A percentile compares a stretch with the other conserved stretches of the same genome.
Conservation (phyloP, 2,888 invertebrate species). For the Polydrusus tereticollis region DNA sequence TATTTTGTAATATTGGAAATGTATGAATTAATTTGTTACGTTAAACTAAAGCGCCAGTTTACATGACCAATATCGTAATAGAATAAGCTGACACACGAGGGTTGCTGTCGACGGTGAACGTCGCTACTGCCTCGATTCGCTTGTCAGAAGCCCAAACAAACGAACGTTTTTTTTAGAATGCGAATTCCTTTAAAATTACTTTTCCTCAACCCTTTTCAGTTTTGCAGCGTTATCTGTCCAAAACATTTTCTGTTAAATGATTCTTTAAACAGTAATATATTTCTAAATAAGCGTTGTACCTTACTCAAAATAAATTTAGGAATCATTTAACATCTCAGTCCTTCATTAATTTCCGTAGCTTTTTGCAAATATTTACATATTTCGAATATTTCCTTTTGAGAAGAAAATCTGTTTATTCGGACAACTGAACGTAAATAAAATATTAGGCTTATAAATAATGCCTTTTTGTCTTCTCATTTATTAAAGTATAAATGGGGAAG, state of each 20-base stretch:
- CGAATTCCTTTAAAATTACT: neutral
- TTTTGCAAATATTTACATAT: neutral
- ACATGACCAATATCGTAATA: no score
- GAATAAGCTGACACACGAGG: no score
- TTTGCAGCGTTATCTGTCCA: constrained; percentile 31
- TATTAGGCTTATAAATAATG: neutral
- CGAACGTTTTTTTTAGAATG: neutral
- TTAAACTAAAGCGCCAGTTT: no score
- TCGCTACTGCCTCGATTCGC: no score
- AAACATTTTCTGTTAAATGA: constrained; percentile 32
- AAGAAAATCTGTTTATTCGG: neutral
- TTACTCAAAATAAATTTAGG: neutral
- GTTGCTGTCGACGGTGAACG: no score
- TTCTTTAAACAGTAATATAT: constrained; percentile 20
- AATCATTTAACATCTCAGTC: neutral
- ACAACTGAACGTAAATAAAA: neutral
- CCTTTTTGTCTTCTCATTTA: neutral
- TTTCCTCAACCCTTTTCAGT: neutral
- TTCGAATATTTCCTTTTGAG: neutral
- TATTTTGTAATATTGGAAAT: neutral
- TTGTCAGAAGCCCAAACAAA: neutral
- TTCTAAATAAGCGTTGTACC: neutral
- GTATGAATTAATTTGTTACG: no score
- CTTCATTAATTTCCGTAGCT: neutral
- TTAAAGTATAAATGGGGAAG: no score